A percentile compares a stretch with the other conserved stretches of the same genome.
phyloP scores from a whole-genome alignment of 2,888 invertebrate species.

The Latrodectus hesperus region DNA sequence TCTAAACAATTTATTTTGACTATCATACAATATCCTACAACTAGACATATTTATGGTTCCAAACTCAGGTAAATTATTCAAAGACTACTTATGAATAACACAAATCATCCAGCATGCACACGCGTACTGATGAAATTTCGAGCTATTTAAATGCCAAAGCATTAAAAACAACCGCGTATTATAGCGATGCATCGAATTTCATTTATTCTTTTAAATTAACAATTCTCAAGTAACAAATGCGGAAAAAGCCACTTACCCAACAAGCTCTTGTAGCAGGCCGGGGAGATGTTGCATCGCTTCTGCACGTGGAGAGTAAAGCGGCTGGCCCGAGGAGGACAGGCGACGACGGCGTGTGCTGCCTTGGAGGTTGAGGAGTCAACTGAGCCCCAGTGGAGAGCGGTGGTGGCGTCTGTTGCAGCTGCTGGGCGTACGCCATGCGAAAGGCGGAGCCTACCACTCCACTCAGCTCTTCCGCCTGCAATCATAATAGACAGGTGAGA shows the following conservation, averaged over 20 bases:
- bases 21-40: no score
- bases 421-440: slow-evolving; percentile 92
- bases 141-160: no score
- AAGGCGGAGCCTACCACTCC: slow-evolving; percentile 91
- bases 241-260: slow-evolving; percentile 44
- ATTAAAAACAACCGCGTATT: no score
- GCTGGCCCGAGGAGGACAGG: slow-evolving; percentile 34
- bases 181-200: no score
- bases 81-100: no score
- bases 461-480: slow-evolving; percentile 90
- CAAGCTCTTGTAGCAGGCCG: slow-evolving; percentile 40
- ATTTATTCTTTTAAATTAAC: no score
- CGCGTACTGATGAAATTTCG: no score
- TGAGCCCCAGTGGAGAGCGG: slow-evolving; percentile 74
- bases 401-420: slow-evolving; percentile 80
- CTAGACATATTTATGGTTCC: no score
- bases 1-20: no score
- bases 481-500: slow-evolving; percentile 66
- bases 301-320: slow-evolving; percentile 40
- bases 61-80: no score
- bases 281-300: slow-evolving; percentile 36
- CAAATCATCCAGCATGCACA: no score
- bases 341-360: slow-evolving; percentile 23
- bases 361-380: slow-evolving; percentile 22
- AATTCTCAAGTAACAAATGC: no score